A percentile compares a stretch with the other conserved stretches of the same genome.
phyloP scores from a whole-genome alignment of 1,140 invertebrate genomes.

The Bombus pascuorum region DNA sequence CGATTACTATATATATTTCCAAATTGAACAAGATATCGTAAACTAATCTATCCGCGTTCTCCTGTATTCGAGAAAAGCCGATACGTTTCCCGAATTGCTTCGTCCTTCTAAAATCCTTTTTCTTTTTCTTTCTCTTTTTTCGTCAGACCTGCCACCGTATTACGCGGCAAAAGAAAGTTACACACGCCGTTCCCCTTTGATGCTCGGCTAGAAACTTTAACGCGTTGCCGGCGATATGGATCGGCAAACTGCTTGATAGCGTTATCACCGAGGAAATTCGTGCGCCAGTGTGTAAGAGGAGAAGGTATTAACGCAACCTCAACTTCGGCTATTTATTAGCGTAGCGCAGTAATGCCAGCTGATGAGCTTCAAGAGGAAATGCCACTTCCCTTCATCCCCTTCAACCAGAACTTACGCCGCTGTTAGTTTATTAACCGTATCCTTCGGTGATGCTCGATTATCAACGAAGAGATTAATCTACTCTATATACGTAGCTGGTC shows the following conservation, averaged over 20 bases:
- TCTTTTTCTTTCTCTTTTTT: not conserved
- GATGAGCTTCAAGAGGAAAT: conserved; percentile 37
- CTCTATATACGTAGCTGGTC: not conserved
- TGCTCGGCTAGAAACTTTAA: conserved; percentile 23
- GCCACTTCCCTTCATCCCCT: conserved; percentile 23
- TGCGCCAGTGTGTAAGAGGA: conserved; percentile 23
- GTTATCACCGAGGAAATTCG: conserved; percentile 32
- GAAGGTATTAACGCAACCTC: conserved; percentile 42
- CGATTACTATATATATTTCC: too few species aligned
- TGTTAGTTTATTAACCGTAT: conserved; percentile 45
- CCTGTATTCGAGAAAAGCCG: too few species aligned
- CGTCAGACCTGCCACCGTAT: not conserved
- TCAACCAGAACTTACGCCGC: conserved; percentile 32
- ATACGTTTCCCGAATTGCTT: not conserved
- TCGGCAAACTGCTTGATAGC: conserved; percentile 32
- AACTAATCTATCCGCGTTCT: not conserved
- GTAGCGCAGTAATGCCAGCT: conserved; percentile 36
- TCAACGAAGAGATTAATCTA: not conserved
- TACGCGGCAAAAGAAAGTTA: conserved; percentile 27
- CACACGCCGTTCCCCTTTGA: conserved; percentile 3
- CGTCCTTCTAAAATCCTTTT: not conserved
- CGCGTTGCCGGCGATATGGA: conserved; percentile 31
- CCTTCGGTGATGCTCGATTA: not conserved
- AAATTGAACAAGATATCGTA: too few species aligned
- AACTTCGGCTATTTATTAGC: conserved; percentile 52